Conservation (phyloP, 2,888 invertebrate species). For the Tenodera sinensis region DNA sequence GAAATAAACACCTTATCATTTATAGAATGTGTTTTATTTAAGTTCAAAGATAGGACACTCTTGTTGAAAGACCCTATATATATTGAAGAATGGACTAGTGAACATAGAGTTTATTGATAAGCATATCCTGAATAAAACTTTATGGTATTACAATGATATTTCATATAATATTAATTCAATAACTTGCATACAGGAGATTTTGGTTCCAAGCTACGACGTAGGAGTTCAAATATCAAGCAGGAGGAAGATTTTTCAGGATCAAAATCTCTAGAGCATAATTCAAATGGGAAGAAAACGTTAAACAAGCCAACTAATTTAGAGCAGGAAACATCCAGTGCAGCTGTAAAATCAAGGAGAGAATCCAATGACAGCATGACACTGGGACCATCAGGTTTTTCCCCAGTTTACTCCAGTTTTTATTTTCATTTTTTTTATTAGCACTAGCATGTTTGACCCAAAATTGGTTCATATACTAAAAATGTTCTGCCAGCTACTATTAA, state of each 20-base stretch:
- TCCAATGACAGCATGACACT: background rate
- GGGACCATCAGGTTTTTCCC: background rate
- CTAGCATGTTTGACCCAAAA: background rate
- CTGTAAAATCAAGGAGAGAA: background rate
- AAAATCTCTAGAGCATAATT: background rate
- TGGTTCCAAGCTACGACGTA: background rate
- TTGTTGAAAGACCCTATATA: no score
- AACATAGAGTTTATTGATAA: no score
- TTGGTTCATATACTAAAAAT: background rate
- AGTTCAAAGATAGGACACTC: no score
- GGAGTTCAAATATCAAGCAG: background rate
- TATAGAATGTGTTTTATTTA: no score
- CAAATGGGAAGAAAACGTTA: background rate
- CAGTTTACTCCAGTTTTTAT: background rate
- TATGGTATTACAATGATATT: background rate
- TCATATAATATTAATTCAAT: background rate
- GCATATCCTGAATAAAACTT: no score
- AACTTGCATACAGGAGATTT: background rate
- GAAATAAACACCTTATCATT: no score
- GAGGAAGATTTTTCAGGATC: background rate
- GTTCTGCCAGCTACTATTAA: no score
- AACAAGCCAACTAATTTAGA: background rate
- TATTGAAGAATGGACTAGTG: no score
- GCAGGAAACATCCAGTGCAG: background rate
- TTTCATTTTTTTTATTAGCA: no score